A percentile compares a stretch with the other conserved stretches of the same genome.
These are phyloP conservation scores for Drosophila helvetica DNA, from an alignment of 2,888 invertebrate species.

Conservation along the genomic window DNA sequence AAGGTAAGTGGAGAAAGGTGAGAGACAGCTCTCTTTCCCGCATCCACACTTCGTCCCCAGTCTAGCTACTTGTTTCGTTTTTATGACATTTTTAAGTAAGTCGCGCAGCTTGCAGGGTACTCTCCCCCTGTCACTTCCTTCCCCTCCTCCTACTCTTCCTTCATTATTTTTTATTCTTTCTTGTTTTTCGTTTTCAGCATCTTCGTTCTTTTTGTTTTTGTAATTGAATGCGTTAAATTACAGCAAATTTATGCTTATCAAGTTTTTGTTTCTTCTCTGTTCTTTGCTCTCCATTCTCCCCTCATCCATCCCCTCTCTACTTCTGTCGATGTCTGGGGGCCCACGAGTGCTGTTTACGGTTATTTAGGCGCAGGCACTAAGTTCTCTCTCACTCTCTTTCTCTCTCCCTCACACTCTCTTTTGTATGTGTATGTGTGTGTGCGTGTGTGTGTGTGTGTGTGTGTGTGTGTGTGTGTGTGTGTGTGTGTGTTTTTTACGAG, in stretches of 20 bases:
- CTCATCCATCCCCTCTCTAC: background rate
- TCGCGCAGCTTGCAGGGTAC: conserved; percentile 60
- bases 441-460: conserved; percentile 24
- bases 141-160: background rate
- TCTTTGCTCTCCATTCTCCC: conserved; percentile 11
- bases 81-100: conserved; percentile 76
- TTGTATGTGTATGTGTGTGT: conserved; percentile 10
- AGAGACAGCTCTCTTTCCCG: background rate
- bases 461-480: conserved; percentile 10
- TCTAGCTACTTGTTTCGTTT: conserved; percentile 55
- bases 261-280: conserved; percentile 55
- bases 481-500: conserved; percentile 61
- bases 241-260: conserved; percentile 77
- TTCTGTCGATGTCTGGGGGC: conserved; percentile 40
- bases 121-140: conserved; percentile 8
- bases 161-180: conserved; percentile 20
- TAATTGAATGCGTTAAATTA: conserved; percentile 77
- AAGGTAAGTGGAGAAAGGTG: background rate
- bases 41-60: background rate
- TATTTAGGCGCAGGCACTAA: conserved; percentile 75
- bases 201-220: conserved; percentile 37
- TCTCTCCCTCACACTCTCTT: conserved; percentile 18
- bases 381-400: conserved; percentile 31
- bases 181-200: conserved; percentile 33
- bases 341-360: conserved; percentile 74